Conservation (phyloP, 1,140 invertebrate species). For the Ips typographus region DNA sequence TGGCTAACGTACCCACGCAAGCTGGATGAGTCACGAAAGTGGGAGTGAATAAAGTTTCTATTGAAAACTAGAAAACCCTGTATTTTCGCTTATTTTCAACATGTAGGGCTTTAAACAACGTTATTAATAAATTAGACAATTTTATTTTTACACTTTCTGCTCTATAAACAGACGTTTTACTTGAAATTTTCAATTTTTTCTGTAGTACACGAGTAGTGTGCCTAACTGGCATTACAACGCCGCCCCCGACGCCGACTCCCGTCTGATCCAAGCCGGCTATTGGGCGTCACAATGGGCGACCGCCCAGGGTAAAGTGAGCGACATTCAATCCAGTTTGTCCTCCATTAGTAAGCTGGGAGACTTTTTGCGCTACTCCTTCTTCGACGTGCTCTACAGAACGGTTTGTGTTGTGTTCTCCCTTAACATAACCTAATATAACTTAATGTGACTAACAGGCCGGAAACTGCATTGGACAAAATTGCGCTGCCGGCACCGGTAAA, state of each 20-base stretch:
- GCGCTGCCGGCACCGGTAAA: conserved; percentile 19
- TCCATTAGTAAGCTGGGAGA: conserved; percentile 26
- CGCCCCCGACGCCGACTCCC: conserved; percentile 32
- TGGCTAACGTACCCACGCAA: too few relatives aligned
- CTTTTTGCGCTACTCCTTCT: conserved; percentile 32
- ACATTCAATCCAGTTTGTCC: conserved; percentile 24
- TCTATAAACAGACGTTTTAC: background rate
- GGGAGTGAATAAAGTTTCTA: too few relatives aligned
- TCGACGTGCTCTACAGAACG: conserved; percentile 4
- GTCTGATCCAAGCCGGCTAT: conserved; percentile 22
- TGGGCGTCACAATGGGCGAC: conserved; percentile 35
- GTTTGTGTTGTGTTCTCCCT: background rate
- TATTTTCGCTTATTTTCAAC: too few relatives aligned
- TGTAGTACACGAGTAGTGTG: conserved; percentile 2
- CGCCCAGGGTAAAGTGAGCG: conserved; percentile 13
- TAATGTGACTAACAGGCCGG: conserved; percentile 7
- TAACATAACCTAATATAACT: background rate
- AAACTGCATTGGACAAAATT: conserved; percentile 29
- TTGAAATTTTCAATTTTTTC: background rate
- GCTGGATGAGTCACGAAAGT: too few relatives aligned
- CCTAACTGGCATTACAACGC: conserved; percentile 33
- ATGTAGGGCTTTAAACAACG: too few relatives aligned
- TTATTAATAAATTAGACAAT: too few relatives aligned
- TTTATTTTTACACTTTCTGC: background rate
- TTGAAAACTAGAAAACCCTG: too few relatives aligned